Evolutionary conservation across 2,888 invertebrate genomes (phyloP), one percentile per base, ranked within the genome.

Genomic region (Hydriomena furcata): DNA sequence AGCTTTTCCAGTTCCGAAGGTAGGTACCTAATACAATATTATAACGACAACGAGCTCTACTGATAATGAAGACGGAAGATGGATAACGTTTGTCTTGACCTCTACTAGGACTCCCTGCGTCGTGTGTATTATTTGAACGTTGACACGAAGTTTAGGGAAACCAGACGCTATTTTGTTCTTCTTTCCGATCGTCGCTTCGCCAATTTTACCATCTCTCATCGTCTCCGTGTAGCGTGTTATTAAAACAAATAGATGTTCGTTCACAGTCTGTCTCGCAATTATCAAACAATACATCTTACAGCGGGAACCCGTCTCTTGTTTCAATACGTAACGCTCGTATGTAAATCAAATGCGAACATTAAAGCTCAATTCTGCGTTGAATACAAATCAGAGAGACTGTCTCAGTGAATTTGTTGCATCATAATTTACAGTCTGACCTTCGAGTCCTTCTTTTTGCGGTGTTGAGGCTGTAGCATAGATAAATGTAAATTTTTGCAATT

Each of bases 231-330:
- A 53, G 61, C 68, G 63, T 73, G 69, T 76, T 80, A 82, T 80
- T 81, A 75, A 80, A 81, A 82, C 73, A 82, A 83, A 84, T 80
- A 82, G 76, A 74, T 62, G 52, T 71, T 48, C 67, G 70, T 68
- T 68, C 56, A 62, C 60, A 55, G 56, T 69, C 73, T 74, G 73
- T 67, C 68, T 76, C 61, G 69, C 73, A 76, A 82, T 81, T 77
- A 77, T 77, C 76, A 71, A 78, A 82, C 79, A 71, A 84, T 84
- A 80, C 79, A 82, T 83, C 78, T 79, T 67, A 55, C 47, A 28
- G 47, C 38, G 49, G 45, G 56, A 45, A 45, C 44, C 32, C 63
- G 67, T 68, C 67, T 67, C 59, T 63, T 27, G 34, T 52, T 52
- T 52, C 52, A 52, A 66, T 68, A 61, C 52, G 61, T 58, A 63